Evolutionary conservation across 1,140 invertebrate species (phyloP), one percentile per base, ranked within the genome.

Genomic region (Hylaeus volcanicus): DNA sequence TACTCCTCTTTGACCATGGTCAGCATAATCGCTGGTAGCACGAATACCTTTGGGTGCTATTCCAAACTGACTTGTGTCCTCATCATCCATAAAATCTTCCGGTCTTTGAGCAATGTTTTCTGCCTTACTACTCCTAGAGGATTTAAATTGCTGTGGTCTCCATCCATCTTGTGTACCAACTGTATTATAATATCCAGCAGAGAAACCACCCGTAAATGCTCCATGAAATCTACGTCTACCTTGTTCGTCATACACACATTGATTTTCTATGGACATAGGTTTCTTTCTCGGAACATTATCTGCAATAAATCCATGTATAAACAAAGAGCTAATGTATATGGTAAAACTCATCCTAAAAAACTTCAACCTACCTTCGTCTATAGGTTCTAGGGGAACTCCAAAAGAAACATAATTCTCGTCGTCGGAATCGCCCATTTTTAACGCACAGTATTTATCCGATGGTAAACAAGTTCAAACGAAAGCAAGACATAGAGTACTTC

Each of bases 1-100:
- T 2, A 82, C 94, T 75, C 94, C 94, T 79, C 90, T 94, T 87
- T 90, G 92, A 88, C 83, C 87, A 88, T 86, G 89, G 91, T 88
- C 92, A 8, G 91, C 94, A 92, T 97, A 98, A 84, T 97, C 96
- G 41, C 94, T 94, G 1, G 96, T 97, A 11, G 98, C 96, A 85
- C 96, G 95, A 64, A 98, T 94, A 8, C 95, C 95, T 85, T 96
- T 96, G 1, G 98, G 98, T 6, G 99, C 98, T 84, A 99, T 99
- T 74, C 99, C 99, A 94, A 98, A 98, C 90, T 98, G 97, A 41
- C 97, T 96, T 45, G 98, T 95, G 93, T 99, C 99, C 92, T 99
- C 99, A 43, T 98, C 97, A 93, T 99, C 99, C 99, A 99, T 99
- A 92, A 98, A 99, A 94, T 99, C 98, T 93, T 99, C 96, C 1